Evolutionary conservation across 2,888 invertebrate genomes (phyloP).

Genomic region (Anagyrus pseudococci): DNA sequence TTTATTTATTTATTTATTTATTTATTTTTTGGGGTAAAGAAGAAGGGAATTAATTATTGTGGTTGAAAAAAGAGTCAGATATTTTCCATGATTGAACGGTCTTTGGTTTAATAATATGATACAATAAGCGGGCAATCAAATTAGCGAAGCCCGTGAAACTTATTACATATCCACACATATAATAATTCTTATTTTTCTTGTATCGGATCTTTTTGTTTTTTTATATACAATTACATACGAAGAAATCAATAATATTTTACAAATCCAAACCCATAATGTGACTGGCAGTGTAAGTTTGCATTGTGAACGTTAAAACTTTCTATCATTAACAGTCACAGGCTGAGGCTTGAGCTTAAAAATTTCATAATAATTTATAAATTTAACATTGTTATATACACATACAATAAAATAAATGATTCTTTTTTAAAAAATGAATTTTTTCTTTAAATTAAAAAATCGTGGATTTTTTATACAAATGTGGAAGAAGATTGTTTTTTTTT

Average conservation of each 20-base stretch:
- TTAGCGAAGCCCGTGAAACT: slow-evolving; percentile 39
- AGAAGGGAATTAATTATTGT: too few relatives aligned
- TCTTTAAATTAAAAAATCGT: too few relatives aligned
- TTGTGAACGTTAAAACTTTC: slow-evolving; percentile 16
- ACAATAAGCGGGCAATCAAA: slow-evolving; percentile 47
- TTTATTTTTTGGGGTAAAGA: too few relatives aligned
- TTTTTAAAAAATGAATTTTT: too few relatives aligned
- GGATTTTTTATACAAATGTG: too few relatives aligned
- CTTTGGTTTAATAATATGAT: slow-evolving; percentile 61
- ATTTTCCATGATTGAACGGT: slow-evolving; percentile 49
- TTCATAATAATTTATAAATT: slow-evolving; percentile 16
- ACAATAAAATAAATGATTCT: slow-evolving; percentile 25
- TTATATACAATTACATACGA: slow-evolving; percentile 47
- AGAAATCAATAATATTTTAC: slow-evolving; percentile 33
- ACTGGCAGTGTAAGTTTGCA: slow-evolving; percentile 23
- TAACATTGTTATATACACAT: slow-evolving; percentile 16
- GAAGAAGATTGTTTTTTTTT: too few relatives aligned
- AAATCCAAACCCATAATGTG: slow-evolving; percentile 20
- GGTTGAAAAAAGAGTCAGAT: slow-evolving; percentile 20
- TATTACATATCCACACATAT: slow-evolving; percentile 46
- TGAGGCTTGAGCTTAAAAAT: neutral
- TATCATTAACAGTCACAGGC: slow-evolving; percentile 22
- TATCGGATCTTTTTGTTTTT: slow-evolving; percentile 42
- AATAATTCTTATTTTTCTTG: slow-evolving; percentile 43
- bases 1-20: too few relatives aligned